Conservation (phyloP, 1,140 invertebrate genomes). For the Brachionus asplanchnoidis region DNA sequence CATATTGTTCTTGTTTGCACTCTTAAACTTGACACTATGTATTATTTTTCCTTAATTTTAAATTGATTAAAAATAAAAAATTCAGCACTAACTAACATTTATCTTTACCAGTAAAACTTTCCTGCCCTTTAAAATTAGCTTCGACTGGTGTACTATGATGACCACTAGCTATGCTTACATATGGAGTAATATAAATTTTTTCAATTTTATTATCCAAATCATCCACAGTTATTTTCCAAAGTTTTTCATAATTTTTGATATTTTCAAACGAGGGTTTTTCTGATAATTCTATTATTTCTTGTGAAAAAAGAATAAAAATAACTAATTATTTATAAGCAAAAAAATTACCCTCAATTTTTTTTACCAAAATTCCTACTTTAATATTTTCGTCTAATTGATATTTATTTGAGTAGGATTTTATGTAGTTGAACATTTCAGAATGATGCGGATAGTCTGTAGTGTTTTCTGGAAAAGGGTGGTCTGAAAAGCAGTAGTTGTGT, state of each 20-base stretch:
- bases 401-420: constrained; percentile 48
- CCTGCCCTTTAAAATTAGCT: constrained; percentile 48
- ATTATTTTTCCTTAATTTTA: constrained; percentile 49
- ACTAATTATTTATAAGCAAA: constrained; percentile 42
- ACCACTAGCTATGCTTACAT: constrained; percentile 50
- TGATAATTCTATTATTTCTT: constrained; percentile 43
- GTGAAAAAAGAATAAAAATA: background rate
- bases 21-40: constrained; percentile 52
- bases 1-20: constrained; percentile 48
- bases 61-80: constrained; percentile 19
- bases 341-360: constrained; percentile 45
- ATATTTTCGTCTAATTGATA: constrained; percentile 48
- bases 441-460: constrained; percentile 51
- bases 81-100: background rate
- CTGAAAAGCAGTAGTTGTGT: constrained; percentile 55
- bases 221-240: constrained; percentile 40
- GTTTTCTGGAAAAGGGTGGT: constrained; percentile 51
- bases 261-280: constrained; percentile 45
- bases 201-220: constrained; percentile 44
- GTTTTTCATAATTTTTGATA: constrained; percentile 46
- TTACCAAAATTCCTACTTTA: constrained; percentile 46
- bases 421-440: constrained; percentile 51
- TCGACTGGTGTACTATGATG: constrained; percentile 51
- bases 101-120: constrained; percentile 49
- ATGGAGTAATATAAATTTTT: constrained; percentile 34